Conservation (phyloP, 2,113 vertebrate genomes). For the Notothenia rossii region DNA sequence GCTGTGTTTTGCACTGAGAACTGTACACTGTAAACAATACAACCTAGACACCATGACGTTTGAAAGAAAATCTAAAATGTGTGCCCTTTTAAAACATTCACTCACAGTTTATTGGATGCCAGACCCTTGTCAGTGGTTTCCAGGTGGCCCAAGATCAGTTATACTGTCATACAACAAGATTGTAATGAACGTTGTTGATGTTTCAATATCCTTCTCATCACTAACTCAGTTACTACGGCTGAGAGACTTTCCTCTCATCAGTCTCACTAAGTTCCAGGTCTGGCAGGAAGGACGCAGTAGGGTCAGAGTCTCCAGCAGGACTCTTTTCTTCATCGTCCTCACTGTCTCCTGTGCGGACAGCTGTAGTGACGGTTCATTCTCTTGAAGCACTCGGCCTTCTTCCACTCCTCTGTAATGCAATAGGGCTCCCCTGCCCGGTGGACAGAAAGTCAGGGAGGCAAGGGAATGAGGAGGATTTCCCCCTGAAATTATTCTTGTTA, state of each 20-base stretch:
- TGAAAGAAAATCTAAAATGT: no score
- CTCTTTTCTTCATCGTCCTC: not conserved
- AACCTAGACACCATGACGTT: no score
- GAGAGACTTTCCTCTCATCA: not conserved
- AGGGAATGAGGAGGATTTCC: not conserved
- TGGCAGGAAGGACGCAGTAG: not conserved
- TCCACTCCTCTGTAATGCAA: not conserved
- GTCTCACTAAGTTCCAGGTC: not conserved
- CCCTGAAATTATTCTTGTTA: not conserved
- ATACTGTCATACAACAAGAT: not conserved
- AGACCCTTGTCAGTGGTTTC: no score
- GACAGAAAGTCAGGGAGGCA: not conserved
- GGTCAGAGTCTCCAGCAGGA: conserved; percentile 2
- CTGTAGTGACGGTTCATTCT: conserved; percentile 1
- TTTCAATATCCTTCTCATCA: not conserved
- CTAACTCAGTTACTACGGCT: not conserved
- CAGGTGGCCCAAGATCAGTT: no score
- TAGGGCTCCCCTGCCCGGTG: not conserved
- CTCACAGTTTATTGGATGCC: no score
- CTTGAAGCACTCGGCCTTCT: not conserved
- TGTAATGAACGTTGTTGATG: not conserved
- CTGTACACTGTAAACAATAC: no score
- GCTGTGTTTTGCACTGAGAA: no score
- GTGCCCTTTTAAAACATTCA: no score
- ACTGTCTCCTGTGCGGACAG: not conserved